Base-by-base conservation (phyloP, 2,888 invertebrate genomes). In the Anodontia alba region DNA sequence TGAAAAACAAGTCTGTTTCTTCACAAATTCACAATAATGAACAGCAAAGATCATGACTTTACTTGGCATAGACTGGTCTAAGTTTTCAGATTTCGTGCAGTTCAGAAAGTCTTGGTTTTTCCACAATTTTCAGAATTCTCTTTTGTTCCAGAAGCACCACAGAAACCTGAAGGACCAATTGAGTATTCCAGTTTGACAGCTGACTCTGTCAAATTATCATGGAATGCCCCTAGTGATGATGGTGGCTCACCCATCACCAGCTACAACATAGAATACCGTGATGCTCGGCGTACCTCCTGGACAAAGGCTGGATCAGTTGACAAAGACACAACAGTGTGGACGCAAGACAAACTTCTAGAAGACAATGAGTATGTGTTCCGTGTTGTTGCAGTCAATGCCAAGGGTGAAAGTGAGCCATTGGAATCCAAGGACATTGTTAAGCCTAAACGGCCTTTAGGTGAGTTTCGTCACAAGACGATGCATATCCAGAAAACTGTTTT, bases 251-350 rank as follows among this genome's bases (percentile, higher is more conserved):
- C 91, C 15, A 88, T 95, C 68, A 89, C 91, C 12, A 85, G 83
- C 51, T 92, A 92, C 84, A 73, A 93, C 46, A 81, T 94, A 7
- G 93, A 94, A 83, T 89, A 90, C 76, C 96, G 96, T 97, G 98
- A 84, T 96, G 98, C 91, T 97, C 98, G 43, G 98, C 98, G 95
- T 98, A 99, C 91, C 96, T 99, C 70, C 96, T 99, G 86, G 99
- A 86, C 88, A 36, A 92, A 89, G 49, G 89, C 86, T 70, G 88
- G 88, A 42, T 86, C 87, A 49, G 89, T 92, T 15, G 85, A 89
- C 38, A 88, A 88, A 15, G 87, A 88, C 54, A 86, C 88, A 38
- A 91, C 91, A 17, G 84, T 81, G 36, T 89, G 90, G 86, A 89
- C 87, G 12, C 88, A 92, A 71, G 81, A 87, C 20, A 96, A 96